Base-by-base conservation (phyloP, 2,113 vertebrate species). In the Copsychus sechellarum region DNA sequence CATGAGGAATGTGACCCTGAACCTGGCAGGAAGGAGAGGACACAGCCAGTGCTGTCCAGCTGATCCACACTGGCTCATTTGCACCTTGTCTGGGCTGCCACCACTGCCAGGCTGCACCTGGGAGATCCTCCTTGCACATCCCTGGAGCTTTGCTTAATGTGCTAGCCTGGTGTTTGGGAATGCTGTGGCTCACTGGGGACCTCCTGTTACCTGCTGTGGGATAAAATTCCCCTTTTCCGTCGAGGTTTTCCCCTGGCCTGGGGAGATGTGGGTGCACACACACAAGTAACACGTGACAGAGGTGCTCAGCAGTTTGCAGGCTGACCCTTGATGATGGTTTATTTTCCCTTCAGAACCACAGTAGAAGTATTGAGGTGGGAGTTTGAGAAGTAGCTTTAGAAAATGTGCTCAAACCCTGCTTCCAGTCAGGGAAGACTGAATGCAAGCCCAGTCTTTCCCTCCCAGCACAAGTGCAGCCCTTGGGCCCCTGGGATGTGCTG, bases 371-470 rank as follows among this genome's bases (percentile, higher is more conserved):
- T 73, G 88, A 83, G 58, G 23, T 2, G 5, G 66, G 86, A 88
- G 47, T 94, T 73, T 10, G 42, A 69, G 40, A 82, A 80, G 82
- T 9, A 66, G 31, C 81, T 80, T 77, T 42, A 85, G 57, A 36
- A 90, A 90, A 80, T 4, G 71, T 83, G 29, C 51, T 85, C 3
- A 38, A 82, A n/a, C 6, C 19, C 13, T 48, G 64, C 53, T 95
- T 88, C 90, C 6, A 3, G 70, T n/a, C 92, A 0, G 50, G 77
- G 85, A 65, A 87, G 36, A 36, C 81, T 93, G 92, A 93, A 85
- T 19, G 12, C 51, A 21, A 92, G 92, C 81, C 93, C 93, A 94
- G 89, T 84, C 64, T 69, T 86, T 84, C 84, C 81, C 87, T 81
- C 82, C 56, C 89, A 40, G 81, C 72, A 62, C 69, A 81, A 94